Evolutionary conservation across 1,140 invertebrate genomes (phyloP).

Genomic region (Ostrea edulis): DNA sequence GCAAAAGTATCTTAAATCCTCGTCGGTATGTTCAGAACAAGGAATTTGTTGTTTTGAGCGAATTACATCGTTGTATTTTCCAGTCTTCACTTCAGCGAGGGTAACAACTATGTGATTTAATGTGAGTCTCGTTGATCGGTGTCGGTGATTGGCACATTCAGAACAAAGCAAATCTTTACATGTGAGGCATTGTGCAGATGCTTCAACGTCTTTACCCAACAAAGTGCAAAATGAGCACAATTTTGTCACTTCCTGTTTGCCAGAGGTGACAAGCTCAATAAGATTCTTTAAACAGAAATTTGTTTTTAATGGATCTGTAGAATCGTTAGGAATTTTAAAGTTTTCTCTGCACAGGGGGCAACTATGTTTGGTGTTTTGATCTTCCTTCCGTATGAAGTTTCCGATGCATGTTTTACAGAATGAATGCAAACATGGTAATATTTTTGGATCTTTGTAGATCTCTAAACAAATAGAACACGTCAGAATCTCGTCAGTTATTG

Average conservation of each 20-base stretch:
- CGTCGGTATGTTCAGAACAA: background rate
- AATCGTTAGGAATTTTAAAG: background rate
- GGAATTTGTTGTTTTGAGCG: slow-evolving; percentile 35
- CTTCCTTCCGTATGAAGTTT: background rate
- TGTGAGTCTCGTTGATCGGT: background rate
- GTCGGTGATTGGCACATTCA: background rate
- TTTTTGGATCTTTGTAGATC: slow-evolving; percentile 18
- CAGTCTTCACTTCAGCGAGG: background rate
- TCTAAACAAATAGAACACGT: slow-evolving; percentile 33
- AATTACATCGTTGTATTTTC: background rate
- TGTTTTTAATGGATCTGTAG: background rate
- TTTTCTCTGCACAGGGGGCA: background rate
- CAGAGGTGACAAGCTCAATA: background rate
- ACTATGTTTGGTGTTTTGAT: background rate
- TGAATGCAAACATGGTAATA: slow-evolving; percentile 7
- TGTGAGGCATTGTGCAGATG: background rate
- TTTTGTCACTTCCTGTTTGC: background rate
- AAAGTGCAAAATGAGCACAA: background rate
- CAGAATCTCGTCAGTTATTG: background rate
- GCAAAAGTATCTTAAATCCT: slow-evolving; percentile 18
- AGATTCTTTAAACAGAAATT: slow-evolving; percentile 34
- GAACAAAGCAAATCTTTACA: slow-evolving; percentile 37
- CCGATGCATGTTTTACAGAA: slow-evolving; percentile 16
- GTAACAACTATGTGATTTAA: background rate
- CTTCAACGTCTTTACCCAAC: background rate